Evolutionary conservation across 2,888 invertebrate genomes (phyloP).

Genomic region (Scrobipalpa atriplicella): DNA sequence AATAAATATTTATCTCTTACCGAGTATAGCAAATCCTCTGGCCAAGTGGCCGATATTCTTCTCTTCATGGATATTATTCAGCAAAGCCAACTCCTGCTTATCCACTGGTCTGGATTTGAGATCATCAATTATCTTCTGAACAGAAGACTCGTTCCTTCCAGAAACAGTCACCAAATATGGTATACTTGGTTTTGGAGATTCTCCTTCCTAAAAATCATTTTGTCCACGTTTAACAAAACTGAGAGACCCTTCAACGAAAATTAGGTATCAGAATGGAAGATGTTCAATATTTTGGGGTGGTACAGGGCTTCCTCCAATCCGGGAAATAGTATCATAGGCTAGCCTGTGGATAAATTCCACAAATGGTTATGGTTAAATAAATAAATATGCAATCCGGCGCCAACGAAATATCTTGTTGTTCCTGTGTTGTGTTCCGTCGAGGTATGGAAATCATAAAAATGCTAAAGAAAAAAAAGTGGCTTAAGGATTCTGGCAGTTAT

Average conservation of each 20-base stretch:
- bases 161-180: constrained; percentile 63
- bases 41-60: constrained; percentile 62
- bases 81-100: constrained; percentile 62
- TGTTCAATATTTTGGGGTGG: too few species aligned
- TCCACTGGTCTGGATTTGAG: constrained; percentile 60
- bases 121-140: constrained; percentile 51
- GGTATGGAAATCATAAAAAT: too few species aligned
- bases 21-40: constrained; percentile 59
- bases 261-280: not conserved
- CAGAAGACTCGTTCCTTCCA: constrained; percentile 54
- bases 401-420: too few species aligned
- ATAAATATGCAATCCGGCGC: too few species aligned
- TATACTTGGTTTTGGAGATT: constrained; percentile 53
- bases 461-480: too few species aligned
- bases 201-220: constrained; percentile 49
- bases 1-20: constrained; percentile 41
- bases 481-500: too few species aligned
- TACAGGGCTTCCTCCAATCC: too few species aligned
- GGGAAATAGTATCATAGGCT: not conserved
- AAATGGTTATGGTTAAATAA: too few species aligned
- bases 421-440: too few species aligned
- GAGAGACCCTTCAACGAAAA: too few species aligned
- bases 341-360: too few species aligned
- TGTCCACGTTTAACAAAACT: too few species aligned
- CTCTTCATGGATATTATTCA: constrained; percentile 59